These are phyloP conservation scores for Lordiphosa andalusiaca DNA, from an alignment of 2,888 invertebrate species.

Conservation along the genomic window DNA sequence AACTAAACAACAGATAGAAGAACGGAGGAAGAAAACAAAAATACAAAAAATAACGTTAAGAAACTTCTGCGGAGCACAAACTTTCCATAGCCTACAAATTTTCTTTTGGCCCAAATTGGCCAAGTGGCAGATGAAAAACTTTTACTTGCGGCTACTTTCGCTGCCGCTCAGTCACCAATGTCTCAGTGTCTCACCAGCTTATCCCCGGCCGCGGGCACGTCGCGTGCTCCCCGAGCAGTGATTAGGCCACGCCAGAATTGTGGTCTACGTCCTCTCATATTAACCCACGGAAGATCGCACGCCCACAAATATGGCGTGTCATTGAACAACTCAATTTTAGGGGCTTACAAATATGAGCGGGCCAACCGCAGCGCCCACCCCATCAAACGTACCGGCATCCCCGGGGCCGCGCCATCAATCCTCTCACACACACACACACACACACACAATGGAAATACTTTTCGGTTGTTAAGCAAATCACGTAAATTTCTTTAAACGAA, in stretches of 20 bases:
- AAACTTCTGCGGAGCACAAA: constrained; percentile 30
- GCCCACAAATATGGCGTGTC: constrained; percentile 50
- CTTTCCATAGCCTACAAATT: constrained; percentile 70
- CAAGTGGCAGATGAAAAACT: constrained; percentile 52
- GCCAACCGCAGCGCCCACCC: constrained; percentile 3
- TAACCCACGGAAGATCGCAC: constrained; percentile 35
- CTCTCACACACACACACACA: constrained; percentile 14
- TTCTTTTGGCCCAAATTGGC: constrained; percentile 72
- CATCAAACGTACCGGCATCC: constrained; percentile 1
- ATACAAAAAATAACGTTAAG: constrained; percentile 4
- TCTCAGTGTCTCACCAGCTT: constrained; percentile 2
- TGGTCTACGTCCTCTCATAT: constrained; percentile 15
- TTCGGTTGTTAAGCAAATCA: constrained; percentile 65
- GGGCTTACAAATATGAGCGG: constrained; percentile 20
- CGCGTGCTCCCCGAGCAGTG: constrained; percentile 54
- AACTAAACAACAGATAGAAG: constrained; percentile 51
- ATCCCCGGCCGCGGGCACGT: no score
- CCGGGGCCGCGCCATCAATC: constrained; percentile 1
- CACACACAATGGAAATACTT: constrained; percentile 34
- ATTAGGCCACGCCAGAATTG: constrained; percentile 54
- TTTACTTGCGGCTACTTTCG: constrained; percentile 66
- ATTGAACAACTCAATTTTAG: constrained; percentile 64
- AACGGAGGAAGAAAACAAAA: neutral
- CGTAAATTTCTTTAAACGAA: constrained; percentile 65
- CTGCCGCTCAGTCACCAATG: constrained; percentile 25